Conservation (phyloP, 2,888 invertebrate genomes). For the Globia sparganii region DNA sequence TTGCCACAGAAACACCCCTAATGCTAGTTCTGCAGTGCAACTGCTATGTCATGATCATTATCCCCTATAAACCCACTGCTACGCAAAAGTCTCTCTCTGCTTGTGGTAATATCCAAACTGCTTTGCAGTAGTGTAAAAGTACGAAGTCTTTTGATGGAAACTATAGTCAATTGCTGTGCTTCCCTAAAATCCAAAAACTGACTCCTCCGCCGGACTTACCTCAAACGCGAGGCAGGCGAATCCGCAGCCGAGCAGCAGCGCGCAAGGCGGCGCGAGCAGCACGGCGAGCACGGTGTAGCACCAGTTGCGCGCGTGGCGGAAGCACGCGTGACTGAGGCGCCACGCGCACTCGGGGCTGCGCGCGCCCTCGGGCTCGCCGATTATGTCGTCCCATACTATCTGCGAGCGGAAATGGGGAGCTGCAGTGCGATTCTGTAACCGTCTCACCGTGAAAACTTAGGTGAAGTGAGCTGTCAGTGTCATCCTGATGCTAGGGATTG, state of each 20-base stretch:
- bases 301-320: slow-evolving; percentile 91
- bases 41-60: neutral
- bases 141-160: neutral
- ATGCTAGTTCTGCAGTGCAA: neutral
- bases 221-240: slow-evolving; percentile 93
- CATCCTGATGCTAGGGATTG: too few relatives aligned
- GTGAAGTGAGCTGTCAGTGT: too few relatives aligned
- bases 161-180: neutral
- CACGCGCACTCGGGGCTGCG: slow-evolving; percentile 93
- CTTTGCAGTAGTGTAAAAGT: neutral
- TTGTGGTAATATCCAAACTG: neutral
- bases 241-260: slow-evolving; percentile 92
- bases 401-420: slow-evolving; percentile 69
- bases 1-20: neutral
- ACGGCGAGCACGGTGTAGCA: slow-evolving; percentile 93
- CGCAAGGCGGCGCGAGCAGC: slow-evolving; percentile 92
- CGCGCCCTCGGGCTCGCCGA: slow-evolving; percentile 93
- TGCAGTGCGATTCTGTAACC: too few relatives aligned
- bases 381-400: slow-evolving; percentile 93
- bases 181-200: neutral
- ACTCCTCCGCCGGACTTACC: slow-evolving; percentile 79
- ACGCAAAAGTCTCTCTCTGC: neutral
- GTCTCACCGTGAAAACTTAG: too few relatives aligned
- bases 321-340: slow-evolving; percentile 92
- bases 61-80: neutral